Conservation (phyloP, 2,888 invertebrate genomes). For the Sycophila texana region DNA sequence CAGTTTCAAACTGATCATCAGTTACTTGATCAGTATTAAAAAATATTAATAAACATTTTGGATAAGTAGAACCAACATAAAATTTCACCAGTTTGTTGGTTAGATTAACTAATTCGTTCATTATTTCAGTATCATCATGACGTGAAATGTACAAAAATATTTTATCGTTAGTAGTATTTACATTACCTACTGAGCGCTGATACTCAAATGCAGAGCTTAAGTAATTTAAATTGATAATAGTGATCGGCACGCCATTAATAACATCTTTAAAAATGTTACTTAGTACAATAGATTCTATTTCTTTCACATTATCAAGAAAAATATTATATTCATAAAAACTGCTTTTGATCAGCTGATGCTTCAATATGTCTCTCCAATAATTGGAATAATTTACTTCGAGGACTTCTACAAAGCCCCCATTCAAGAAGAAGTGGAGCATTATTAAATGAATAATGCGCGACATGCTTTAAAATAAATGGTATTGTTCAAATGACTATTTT, state of each 20-base stretch:
- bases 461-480: too few relatives aligned
- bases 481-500: too few relatives aligned
- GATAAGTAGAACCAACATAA: neutral
- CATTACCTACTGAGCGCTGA: too few relatives aligned
- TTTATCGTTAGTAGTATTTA: too few relatives aligned
- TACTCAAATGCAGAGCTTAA: too few relatives aligned
- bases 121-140: too few relatives aligned
- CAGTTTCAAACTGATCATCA: neutral
- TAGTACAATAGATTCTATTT: neutral
- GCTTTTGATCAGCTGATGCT: neutral
- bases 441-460: too few relatives aligned
- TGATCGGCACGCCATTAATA: neutral
- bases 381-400: too few relatives aligned
- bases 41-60: constrained; percentile 21
- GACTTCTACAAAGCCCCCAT: too few relatives aligned
- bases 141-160: too few relatives aligned
- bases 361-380: neutral
- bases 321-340: neutral
- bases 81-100: constrained; percentile 1
- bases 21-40: neutral
- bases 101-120: neutral
- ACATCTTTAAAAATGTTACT: neutral
- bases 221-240: neutral
- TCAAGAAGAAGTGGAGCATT: too few relatives aligned
- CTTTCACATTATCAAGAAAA: neutral